phyloP scores from a whole-genome alignment of 2,113 vertebrate species.

The Corythornis cristatus region DNA sequence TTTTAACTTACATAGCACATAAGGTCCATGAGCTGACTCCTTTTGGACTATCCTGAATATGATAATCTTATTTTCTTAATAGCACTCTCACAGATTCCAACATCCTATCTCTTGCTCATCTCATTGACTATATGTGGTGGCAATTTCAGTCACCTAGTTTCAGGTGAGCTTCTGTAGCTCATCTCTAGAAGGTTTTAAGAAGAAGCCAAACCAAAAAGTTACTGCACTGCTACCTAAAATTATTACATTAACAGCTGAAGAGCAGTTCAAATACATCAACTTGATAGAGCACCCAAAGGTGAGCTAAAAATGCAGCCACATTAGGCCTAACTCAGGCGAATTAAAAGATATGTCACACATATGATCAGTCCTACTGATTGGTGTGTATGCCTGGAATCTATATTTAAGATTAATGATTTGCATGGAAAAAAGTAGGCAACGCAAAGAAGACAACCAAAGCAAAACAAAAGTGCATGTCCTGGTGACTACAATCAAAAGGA shows the following conservation, averaged over 20 bases:
- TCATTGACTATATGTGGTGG: background rate
- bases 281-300: background rate
- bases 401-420: background rate
- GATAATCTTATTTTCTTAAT: background rate
- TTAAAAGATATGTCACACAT: background rate
- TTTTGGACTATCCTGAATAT: background rate
- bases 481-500: background rate
- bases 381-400: background rate
- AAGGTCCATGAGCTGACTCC: background rate
- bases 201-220: background rate
- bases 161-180: background rate
- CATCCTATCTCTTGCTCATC: background rate
- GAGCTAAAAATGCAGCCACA: background rate
- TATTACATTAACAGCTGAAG: background rate
- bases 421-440: background rate
- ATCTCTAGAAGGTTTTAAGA: background rate
- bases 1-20: background rate
- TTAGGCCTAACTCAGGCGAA: background rate
- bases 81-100: background rate
- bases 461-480: background rate
- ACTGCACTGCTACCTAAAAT: background rate
- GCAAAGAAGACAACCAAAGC: background rate
- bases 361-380: background rate
- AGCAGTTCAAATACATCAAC: background rate
- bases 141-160: background rate